Conservation (phyloP, 2,113 vertebrate species). For the Agelaius phoeniceus region DNA sequence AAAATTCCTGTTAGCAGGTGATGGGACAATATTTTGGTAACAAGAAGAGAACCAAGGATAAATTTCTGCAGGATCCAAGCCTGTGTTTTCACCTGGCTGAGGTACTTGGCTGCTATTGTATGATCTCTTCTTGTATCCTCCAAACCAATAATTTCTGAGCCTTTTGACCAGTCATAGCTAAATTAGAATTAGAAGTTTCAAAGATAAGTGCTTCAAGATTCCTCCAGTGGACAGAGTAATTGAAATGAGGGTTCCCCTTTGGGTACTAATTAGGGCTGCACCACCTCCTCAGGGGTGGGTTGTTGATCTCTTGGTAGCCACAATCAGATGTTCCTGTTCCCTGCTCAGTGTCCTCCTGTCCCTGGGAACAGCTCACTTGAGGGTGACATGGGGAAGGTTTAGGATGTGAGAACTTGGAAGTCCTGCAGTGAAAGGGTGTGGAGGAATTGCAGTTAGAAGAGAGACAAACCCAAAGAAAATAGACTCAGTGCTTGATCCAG, state of each 20-base stretch:
- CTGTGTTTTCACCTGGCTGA: not conserved
- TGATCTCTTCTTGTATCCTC: accelerated
- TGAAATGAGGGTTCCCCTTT: not conserved
- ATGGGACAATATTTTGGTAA: accelerated
- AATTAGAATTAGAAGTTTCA: not conserved
- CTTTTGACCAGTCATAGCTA: not conserved
- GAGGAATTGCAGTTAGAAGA: not conserved
- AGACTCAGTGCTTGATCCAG: accelerated
- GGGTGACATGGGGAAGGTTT: not conserved
- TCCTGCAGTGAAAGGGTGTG: not conserved
- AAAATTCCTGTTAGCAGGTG: not conserved
- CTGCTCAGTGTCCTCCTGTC: not conserved
- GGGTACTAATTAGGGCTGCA: not conserved
- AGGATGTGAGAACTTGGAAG: not conserved
- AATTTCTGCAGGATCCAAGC: not conserved
- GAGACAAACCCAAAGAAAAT: not conserved
- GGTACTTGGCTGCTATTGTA: not conserved
- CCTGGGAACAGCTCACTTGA: not conserved
- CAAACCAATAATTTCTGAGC: not conserved
- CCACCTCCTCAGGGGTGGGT: accelerated
- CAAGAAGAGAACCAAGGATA: not conserved
- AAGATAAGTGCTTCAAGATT: not conserved
- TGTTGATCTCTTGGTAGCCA: not conserved
- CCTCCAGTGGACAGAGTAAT: not conserved
- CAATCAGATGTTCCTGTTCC: accelerated